Base-by-base conservation (phyloP, 2,113 vertebrate genomes). In the Gila orcuttii region DNA sequence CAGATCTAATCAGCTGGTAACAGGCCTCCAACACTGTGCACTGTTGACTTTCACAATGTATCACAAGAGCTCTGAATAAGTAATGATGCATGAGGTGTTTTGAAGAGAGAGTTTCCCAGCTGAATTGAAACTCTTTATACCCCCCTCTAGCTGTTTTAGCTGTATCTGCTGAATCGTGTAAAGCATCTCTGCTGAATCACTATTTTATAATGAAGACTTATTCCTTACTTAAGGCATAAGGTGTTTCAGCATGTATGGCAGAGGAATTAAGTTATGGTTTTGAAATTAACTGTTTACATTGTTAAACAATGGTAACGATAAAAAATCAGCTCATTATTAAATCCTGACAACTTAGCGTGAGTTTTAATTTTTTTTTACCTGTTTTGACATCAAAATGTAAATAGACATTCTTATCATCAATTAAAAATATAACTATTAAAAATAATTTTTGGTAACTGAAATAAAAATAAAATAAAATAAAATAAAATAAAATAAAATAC, bases 41-140 rank as follows among this genome's bases (percentile, higher is more conserved):
- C 69, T 82, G 87, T 82, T 86, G 85, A 88, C 76, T 84, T 83
- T 42, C 39, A 78, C 76, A 52, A 79, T 80, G 82, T 87, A 64
- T 85, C 82, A 81, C 55, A n/a, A 8, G 50, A 86, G 76, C 47
- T 17, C 42, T 86, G 66, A 84, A 86, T 88, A 80, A 84, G 77
- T 88, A 79, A 86, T 82, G 82, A 73, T 80, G 66, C 64, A 45
- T 33, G 68, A 83, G 82, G 55, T 80, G 52, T 71, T 80, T 64
- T 74, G 66, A 85, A 83, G 75, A 82, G 47, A 82, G 79, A 68
- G 42, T 73, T 80, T 60, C 52, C 77, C 85, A 50, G 36, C n/a
- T 57, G 78, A 79, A 87, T 71, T 77, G 68, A 76, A 62, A 69
- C 36, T 64, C 66, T 89, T 85, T 85, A 50, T 87, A 86, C 60